Base-by-base conservation (phyloP, 1,140 invertebrate genomes). In the Bombus haemorrhoidalis region DNA sequence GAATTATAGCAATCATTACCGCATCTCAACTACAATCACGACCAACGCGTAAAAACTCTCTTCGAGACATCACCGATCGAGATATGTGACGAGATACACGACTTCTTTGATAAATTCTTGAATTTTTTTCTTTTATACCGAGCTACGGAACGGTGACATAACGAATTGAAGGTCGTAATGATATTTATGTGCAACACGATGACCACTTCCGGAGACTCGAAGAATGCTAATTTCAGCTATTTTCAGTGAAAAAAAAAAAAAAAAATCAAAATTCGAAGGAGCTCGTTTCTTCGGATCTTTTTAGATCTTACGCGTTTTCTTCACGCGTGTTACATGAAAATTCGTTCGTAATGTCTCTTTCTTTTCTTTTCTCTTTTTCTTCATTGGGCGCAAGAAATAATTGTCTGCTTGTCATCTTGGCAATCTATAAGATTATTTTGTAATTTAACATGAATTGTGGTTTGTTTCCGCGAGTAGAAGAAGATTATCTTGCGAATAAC, bases 111-210 rank as follows among this genome's bases (percentile, higher is more conserved):
- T 83, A 83, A 83, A 83, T 83, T 83, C 34, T 28, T 57, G 9
- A 62, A 76, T 83, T 68, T 68, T 75, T 76, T 34, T 34, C 28
- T 39, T 10, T 66, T n/a, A 3, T 64, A 43, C 0, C 1, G 8
- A 13, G 12, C 10, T 25, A 13, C 28, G 15, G 39, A 83, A 68
- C 59, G 18, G 43, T 83, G 81, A 83, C 37, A 83, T 75, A 75
- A 83, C 34, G 81, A 76, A 83, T 66, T 72, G 81, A 83, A 83
- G 81, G 72, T 13, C 72, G 43, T 34, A 39, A 32, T 66, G 25
- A 32, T 83, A 83, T 76, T 68, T 76, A 83, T 57, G 47, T 47
- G 68, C 41, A 15, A 34, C 32, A 9, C 47, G 71, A 22, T 37
- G 15, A 28, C 39, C 34, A 62, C 68, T 83, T 64, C 57, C 81